phyloP scores from a whole-genome alignment of 2,888 invertebrate genomes.

The Cephus runcator region DNA sequence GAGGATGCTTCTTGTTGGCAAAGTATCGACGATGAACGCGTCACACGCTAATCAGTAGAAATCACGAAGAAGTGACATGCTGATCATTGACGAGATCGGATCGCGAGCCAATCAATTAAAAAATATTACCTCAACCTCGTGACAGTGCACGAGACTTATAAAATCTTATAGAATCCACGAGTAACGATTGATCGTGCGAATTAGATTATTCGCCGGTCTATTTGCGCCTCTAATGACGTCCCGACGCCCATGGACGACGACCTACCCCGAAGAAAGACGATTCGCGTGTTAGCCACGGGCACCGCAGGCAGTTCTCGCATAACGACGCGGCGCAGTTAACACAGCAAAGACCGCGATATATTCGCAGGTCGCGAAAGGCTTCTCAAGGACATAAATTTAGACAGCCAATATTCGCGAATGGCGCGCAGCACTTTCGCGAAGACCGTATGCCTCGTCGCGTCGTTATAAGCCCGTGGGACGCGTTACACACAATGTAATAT shows the following conservation, averaged over 20 bases:
- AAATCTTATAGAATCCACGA: neutral
- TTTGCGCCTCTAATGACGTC: neutral
- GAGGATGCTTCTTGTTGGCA: neutral
- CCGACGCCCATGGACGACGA: neutral
- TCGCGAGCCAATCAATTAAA: neutral
- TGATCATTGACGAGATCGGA: neutral
- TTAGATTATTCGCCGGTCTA: neutral
- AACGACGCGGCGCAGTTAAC: neutral
- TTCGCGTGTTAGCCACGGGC: neutral
- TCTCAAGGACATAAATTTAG: neutral
- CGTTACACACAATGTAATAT: neutral
- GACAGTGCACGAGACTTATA: neutral
- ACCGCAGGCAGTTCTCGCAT: neutral
- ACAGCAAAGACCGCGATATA: neutral
- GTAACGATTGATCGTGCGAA: neutral
- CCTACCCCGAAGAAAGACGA: neutral
- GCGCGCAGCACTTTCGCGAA: neutral
- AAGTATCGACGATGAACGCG: neutral
- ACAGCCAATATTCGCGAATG: neutral
- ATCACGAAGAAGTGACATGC: neutral
- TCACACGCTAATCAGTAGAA: neutral
- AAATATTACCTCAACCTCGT: neutral
- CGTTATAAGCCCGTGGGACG: neutral
- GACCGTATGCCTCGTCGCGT: neutral
- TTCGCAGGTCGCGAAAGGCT: neutral